Base-by-base conservation (phyloP, 1,140 invertebrate species). In the Microplitis demolitor region DNA sequence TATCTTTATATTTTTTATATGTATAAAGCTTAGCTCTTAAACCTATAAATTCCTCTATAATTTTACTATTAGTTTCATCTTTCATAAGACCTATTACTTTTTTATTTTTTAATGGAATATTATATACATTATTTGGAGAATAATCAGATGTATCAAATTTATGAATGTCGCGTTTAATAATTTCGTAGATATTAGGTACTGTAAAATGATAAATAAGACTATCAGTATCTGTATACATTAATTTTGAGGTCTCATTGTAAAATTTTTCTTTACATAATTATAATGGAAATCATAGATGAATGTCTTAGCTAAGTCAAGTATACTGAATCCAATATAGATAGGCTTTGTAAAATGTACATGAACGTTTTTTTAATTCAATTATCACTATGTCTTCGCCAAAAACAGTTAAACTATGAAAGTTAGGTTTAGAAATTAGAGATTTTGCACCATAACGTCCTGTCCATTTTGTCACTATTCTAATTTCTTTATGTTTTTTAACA, bases 401-500 rank as follows among this genome's bases (percentile, higher is more conserved):
- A 74, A 84, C 75, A 37, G 71, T 67, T 8, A 71, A 33, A 66
- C 77, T 78, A 72, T 86, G 78, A 75, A 87, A 88, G 74, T 84
- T 79, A 5, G 82, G 83, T 79, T 83, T 81, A n/a, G 81, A 75
- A 56, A 87, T 84, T 31, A 83, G 73, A 53, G 78, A 76, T 78
- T 80, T 67, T 33, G 77, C 78, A 69, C 84, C 80, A 64, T 82
- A 69, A 31, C 69, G 33, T 78, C 79, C 77, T 37, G 84, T 74
- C 82, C 84, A 85, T 5, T 69, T 6, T 13, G 76, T 80, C 24
- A 82, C 37, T 13, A 88, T 70, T 80, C 80, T 81, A 3, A 89
- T 78, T 78, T 87, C 78, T 34, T 80, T 79, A 75, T 82, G 75
- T 69, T 88, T 88, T 71, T 82, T 78, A n/a, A 87, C 78, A 80